These are phyloP conservation scores for Gnathonemus longibarbis DNA, from an alignment of 2,113 vertebrate species.

Conservation along the genomic window DNA sequence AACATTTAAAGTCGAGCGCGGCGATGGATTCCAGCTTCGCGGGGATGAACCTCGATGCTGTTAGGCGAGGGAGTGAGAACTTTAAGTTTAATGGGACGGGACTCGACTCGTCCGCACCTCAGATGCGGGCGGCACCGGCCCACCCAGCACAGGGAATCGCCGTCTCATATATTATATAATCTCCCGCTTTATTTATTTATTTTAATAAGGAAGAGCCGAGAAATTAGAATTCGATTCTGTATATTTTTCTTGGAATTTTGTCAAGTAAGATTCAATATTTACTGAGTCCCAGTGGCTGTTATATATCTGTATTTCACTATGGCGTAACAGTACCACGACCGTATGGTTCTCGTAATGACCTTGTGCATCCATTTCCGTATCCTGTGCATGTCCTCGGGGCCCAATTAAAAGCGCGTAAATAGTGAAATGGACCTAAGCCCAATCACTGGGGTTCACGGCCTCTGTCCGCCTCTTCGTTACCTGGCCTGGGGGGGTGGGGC, in stretches of 20 bases:
- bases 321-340: background rate
- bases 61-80: background rate
- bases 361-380: conserved; percentile 26
- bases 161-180: background rate
- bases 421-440: conserved; percentile 47
- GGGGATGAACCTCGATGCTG: background rate
- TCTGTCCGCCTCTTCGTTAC: conserved; percentile 40
- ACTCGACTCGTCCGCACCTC: background rate
- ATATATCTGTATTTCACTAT: conserved; percentile 36
- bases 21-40: background rate
- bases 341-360: conserved; percentile 9
- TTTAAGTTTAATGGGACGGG: background rate
- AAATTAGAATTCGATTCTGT: background rate
- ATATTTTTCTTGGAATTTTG: background rate
- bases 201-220: background rate
- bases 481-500: conserved; percentile 18
- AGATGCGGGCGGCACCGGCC: background rate
- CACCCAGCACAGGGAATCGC: background rate
- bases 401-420: conserved; percentile 37
- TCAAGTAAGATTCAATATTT: background rate
- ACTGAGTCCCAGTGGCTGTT: conserved; percentile 37
- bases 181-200: background rate
- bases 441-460: conserved; percentile 43
- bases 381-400: conserved; percentile 26
- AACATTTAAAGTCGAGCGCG: background rate